These are phyloP conservation scores for Pipra filicauda DNA, from an alignment of 2,113 vertebrate species.

Conservation along the genomic window DNA sequence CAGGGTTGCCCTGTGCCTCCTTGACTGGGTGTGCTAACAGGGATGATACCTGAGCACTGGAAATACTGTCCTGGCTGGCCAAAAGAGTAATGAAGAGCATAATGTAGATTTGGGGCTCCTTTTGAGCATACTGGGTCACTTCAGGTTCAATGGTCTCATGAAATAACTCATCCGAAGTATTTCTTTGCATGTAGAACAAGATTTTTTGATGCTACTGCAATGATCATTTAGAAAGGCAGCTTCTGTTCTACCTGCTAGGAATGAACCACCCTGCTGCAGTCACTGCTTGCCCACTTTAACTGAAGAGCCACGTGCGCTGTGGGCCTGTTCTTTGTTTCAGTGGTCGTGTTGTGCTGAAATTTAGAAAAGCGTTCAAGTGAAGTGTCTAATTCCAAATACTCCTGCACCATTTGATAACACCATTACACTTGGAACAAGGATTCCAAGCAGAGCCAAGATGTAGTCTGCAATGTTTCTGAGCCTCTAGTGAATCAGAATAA, in stretches of 20 bases:
- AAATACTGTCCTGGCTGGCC: not conserved
- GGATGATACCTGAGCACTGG: not conserved
- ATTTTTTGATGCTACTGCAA: not conserved
- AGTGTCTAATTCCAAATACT: not conserved
- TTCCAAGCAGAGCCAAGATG: not conserved
- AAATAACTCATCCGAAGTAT: not conserved
- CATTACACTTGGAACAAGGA: not conserved
- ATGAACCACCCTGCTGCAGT: not conserved
- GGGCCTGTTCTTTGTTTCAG: not conserved
- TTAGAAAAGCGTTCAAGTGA: not conserved
- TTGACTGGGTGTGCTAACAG: rapidly evolving
- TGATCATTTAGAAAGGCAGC: not conserved
- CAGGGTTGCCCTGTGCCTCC: not conserved
- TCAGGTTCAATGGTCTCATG: not conserved
- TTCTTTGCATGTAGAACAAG: not conserved
- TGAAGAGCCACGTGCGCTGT: rapidly evolving
- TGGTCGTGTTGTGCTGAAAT: not conserved
- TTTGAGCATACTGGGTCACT: rapidly evolving
- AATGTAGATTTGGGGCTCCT: not conserved
- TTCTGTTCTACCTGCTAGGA: not conserved
- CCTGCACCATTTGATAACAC: not conserved
- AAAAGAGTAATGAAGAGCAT: not conserved
- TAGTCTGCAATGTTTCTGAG: not conserved
- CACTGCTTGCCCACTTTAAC: rapidly evolving
- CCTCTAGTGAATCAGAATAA: not conserved